These are phyloP conservation scores for Ctenochaetus hawaiiensis DNA, from an alignment of 2,797 vertebrate genomes.

Conservation along the genomic window DNA sequence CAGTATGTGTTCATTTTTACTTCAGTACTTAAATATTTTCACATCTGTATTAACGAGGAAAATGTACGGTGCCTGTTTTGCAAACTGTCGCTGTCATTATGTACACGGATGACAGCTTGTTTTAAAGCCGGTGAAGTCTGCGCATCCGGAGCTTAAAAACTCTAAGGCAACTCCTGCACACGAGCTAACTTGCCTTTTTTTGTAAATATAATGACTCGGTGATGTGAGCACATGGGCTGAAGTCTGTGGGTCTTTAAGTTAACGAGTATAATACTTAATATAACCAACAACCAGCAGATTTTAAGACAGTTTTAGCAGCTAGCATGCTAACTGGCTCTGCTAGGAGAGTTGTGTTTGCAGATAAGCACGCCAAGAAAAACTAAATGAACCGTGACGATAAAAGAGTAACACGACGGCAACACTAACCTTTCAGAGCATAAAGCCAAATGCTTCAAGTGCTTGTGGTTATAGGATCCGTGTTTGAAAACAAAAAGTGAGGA, in stretches of 20 bases:
- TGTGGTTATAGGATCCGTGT: conserved; percentile 14
- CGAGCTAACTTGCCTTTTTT: neutral
- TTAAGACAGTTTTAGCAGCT: conserved; percentile 26
- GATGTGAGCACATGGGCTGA: neutral
- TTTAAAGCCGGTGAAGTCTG: conserved; percentile 18
- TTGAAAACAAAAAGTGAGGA: conserved; percentile 55
- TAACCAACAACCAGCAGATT: neutral
- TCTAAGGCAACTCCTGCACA: neutral
- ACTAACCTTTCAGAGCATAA: conserved; percentile 72
- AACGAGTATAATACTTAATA: neutral
- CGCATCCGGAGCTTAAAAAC: neutral
- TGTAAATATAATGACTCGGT: neutral
- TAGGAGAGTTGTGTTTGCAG: conserved; percentile 30
- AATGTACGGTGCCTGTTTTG: neutral
- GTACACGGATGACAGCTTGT: neutral
- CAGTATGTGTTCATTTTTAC: neutral
- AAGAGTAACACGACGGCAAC: conserved; percentile 2
- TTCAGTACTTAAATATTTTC: neutral
- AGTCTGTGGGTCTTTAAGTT: neutral
- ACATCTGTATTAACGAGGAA: neutral
- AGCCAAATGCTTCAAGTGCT: conserved; percentile 26
- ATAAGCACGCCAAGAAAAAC: conserved; percentile 3
- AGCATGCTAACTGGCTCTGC: conserved; percentile 56
- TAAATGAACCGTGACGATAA: neutral
- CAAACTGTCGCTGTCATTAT: neutral